Evolutionary conservation across 2,888 invertebrate species (phyloP), one percentile per base, ranked within the genome.

Genomic region (Xestia rhomboidea): DNA sequence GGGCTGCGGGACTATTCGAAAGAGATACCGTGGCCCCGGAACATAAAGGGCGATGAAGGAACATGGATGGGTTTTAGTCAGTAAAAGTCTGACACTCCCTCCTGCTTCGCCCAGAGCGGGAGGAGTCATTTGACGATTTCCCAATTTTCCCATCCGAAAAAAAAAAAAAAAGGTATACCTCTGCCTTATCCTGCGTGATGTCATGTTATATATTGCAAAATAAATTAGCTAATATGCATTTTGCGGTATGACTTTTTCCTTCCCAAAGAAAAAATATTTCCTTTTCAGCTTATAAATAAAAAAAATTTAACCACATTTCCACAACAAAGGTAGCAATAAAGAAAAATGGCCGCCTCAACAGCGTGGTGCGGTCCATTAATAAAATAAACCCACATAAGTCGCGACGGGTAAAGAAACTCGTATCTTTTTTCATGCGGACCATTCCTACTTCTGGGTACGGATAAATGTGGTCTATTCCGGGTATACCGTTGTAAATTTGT

Each of bases 361-460:
- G 67, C 66, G 54, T 67, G 76, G 72, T 73, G 77, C 64, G 86
- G 81, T 83, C 85, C 85, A 88, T 87, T 87, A 80, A 86, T 88
- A 87, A 83, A 86, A 85, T 86, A 86, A 86, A 88, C 87, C 82
- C 75, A 77, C 79, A 76, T 79, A 81, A 84, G 80, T 77, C 80
- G 79, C 46, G 68, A 62, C 76, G 49, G 44, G 73, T 68, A 80
- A 80, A 84, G 84, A 81, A 84, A 81, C 67, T 74, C 79, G 76
- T 82, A 81, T 81, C 73, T 87, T 88, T 87, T 80, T 84, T 82
- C 74, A 60, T 66, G 68, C 66, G 27, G 62, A 69, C 73, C 77
- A 68, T 77, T 72, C 68, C 78, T 70, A 78, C 79, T 84, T 80
- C 82, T 69, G 68, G 70, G 81, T 77, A 81, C 68, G 80, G 69